Conservation (phyloP, 2,797 vertebrate species). For the Hippoglossus hippoglossus region DNA sequence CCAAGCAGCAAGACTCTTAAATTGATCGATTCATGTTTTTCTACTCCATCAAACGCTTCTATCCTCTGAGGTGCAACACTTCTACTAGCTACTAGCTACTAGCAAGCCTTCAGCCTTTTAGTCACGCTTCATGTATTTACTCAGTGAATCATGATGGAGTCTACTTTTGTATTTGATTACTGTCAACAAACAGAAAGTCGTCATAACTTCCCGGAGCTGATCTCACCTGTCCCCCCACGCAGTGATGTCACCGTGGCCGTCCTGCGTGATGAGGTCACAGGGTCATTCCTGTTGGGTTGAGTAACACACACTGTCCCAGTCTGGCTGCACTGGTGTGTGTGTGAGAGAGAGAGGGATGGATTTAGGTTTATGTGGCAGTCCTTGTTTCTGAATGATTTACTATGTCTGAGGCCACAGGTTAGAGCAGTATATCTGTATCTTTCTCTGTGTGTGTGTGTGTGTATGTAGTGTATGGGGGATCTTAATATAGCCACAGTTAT, state of each 20-base stretch:
- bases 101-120: not conserved
- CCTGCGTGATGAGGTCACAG: conserved; percentile 72
- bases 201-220: conserved; percentile 53
- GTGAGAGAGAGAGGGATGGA: conserved; percentile 48
- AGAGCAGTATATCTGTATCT: conserved; percentile 32
- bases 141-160: conserved; percentile 18
- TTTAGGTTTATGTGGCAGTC: conserved; percentile 48
- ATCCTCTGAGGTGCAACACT: not conserved
- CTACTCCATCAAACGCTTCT: conserved; percentile 12
- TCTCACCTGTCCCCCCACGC: conserved; percentile 56
- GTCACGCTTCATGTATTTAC: conserved; percentile 34
- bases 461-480: conserved; percentile 38
- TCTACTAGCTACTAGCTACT: not conserved
- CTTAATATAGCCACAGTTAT: conserved; percentile 80
- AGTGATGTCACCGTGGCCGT: conserved; percentile 60
- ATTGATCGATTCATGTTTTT: not conserved
- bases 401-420: conserved; percentile 49
- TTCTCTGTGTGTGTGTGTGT: conserved; percentile 37
- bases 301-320: conserved; percentile 47
- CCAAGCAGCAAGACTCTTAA: not conserved
- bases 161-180: conserved; percentile 20
- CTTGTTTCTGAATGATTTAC: conserved; percentile 65
- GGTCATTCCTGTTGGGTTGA: conserved; percentile 67
- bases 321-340: conserved; percentile 44
- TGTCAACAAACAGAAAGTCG: conserved; percentile 29